Conservation (phyloP, 1,140 invertebrate species). For the Mamestra configurata region DNA sequence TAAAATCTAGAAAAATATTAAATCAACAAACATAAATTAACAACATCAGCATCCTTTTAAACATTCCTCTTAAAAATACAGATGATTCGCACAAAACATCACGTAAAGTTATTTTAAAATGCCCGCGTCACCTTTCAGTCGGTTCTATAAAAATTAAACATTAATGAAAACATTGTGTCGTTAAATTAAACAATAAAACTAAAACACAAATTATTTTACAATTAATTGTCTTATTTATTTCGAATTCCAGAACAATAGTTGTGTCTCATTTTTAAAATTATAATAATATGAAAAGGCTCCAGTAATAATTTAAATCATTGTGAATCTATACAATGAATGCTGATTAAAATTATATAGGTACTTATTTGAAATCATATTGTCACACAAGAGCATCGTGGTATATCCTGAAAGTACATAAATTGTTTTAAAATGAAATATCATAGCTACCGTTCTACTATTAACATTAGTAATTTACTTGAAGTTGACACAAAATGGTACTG, state of each 20-base stretch:
- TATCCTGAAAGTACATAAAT: no score
- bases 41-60: slow-evolving; percentile 38
- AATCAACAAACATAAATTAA: slow-evolving; percentile 54
- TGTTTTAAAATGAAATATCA: no score
- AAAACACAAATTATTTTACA: slow-evolving; percentile 25
- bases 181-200: neutral
- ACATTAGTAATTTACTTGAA: no score
- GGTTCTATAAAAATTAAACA: slow-evolving; percentile 12
- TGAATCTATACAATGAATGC: neutral
- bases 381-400: neutral
- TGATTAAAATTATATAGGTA: neutral
- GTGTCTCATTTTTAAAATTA: slow-evolving; percentile 1
- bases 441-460: no score
- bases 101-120: slow-evolving; percentile 27
- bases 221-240: slow-evolving; percentile 28
- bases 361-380: neutral
- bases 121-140: slow-evolving; percentile 40
- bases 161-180: neutral
- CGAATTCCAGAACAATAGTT: neutral
- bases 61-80: slow-evolving; percentile 12
- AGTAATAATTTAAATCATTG: neutral
- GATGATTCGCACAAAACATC: slow-evolving; percentile 20
- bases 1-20: slow-evolving; percentile 55
- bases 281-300: neutral
- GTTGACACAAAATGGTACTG: no score